These are phyloP conservation scores for Spizaetus ornatus DNA, from an alignment of 2,113 vertebrate genomes.

Conservation along the genomic window DNA sequence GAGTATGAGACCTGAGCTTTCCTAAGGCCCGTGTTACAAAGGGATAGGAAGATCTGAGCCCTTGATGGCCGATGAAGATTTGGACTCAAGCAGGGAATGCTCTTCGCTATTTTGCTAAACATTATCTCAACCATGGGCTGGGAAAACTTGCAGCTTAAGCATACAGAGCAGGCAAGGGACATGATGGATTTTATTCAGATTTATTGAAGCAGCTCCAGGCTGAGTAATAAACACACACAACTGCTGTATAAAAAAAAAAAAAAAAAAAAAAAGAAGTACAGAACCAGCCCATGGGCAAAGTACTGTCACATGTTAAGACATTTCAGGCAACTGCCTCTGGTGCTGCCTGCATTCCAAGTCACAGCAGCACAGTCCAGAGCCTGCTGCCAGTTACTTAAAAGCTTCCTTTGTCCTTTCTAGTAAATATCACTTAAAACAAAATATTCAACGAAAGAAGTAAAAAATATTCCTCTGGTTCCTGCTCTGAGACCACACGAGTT, in stretches of 20 bases:
- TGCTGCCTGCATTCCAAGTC: neutral
- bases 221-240: conserved; percentile 36
- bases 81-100: neutral
- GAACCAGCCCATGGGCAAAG: neutral
- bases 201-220: conserved; percentile 62
- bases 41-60: neutral
- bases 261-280: neutral
- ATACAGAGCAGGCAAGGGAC: neutral
- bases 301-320: neutral
- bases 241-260: neutral
- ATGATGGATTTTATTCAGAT: neutral
- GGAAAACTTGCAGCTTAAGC: neutral
- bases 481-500: neutral
- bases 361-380: neutral
- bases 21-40: neutral
- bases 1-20: neutral
- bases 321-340: neutral
- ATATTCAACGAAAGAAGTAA: neutral
- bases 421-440: neutral
- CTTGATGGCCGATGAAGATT: accelerated
- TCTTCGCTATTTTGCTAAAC: neutral
- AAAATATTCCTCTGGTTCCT: neutral
- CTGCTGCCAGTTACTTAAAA: neutral
- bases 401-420: neutral
- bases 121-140: neutral